Conservation (phyloP, 1,140 invertebrate genomes). For the Cylas formicarius region DNA sequence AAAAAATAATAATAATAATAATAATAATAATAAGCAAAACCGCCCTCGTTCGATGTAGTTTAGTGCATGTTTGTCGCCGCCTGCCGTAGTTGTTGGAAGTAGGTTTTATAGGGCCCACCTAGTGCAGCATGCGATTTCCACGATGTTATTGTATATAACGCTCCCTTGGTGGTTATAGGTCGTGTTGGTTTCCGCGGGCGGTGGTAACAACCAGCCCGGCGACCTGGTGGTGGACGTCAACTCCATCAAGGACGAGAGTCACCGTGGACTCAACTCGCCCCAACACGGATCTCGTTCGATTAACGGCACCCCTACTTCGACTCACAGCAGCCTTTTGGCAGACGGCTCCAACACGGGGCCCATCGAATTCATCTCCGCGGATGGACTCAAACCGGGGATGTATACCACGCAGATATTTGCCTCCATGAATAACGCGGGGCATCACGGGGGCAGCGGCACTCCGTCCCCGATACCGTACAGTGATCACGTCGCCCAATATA, state of each 20-base stretch:
- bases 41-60: too few species aligned
- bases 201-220: conserved; percentile 30
- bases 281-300: conserved; percentile 46
- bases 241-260: conserved; percentile 45
- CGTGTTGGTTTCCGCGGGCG: conserved; percentile 40
- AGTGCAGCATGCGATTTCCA: conserved; percentile 20
- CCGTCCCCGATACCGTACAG: conserved; percentile 52
- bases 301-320: conserved; percentile 46
- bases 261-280: conserved; percentile 41
- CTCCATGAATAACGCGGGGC: conserved; percentile 34
- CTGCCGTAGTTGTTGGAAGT: conserved; percentile 22
- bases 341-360: conserved; percentile 40
- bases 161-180: conserved; percentile 39
- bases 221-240: conserved; percentile 47
- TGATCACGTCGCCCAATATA: conserved; percentile 46
- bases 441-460: conserved; percentile 41
- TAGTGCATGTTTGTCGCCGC: conserved; percentile 26
- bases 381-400: conserved; percentile 46
- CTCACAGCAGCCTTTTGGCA: conserved; percentile 44
- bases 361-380: conserved; percentile 49
- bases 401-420: conserved; percentile 46
- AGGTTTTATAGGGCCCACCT: conserved; percentile 30
- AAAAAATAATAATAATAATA: too few species aligned
- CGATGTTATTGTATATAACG: conserved; percentile 9
- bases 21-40: too few species aligned